Evolutionary conservation across 2,888 invertebrate genomes (phyloP).

Genomic region (Eristalis intricaria): DNA sequence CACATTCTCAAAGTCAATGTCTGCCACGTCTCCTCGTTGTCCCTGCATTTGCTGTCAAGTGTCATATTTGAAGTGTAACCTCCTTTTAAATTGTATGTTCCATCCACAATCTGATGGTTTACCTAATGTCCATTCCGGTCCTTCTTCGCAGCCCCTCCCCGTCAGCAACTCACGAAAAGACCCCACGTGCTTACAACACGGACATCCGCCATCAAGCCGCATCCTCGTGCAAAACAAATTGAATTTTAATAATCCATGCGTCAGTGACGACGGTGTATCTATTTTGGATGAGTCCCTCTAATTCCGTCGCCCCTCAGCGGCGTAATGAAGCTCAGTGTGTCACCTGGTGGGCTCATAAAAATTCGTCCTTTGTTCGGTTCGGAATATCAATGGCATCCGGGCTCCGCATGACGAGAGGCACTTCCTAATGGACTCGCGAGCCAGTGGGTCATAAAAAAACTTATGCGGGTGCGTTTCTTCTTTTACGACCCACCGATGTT

Average conservation of each 20-base stretch:
- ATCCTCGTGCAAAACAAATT: slow-evolving; percentile 37
- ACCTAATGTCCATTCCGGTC: too few species aligned
- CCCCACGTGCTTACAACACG: background rate
- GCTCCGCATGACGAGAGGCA: background rate
- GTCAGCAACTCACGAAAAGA: background rate
- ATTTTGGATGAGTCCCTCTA: slow-evolving; percentile 50
- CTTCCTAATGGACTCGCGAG: background rate
- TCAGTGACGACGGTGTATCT: slow-evolving; percentile 47
- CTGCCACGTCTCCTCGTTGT: too few species aligned
- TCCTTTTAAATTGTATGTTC: too few species aligned
- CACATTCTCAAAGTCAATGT: too few species aligned
- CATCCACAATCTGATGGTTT: too few species aligned
- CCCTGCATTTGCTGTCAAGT: too few species aligned
- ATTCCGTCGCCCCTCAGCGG: background rate
- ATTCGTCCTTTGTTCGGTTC: background rate
- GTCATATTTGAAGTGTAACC: too few species aligned
- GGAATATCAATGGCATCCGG: slow-evolving; percentile 3
- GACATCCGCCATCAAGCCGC: background rate
- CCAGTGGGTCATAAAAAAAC: slow-evolving; percentile 59
- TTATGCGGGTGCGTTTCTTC: slow-evolving; percentile 51
- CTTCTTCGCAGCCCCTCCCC: too few species aligned
- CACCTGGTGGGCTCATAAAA: slow-evolving; percentile 46
- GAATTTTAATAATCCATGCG: slow-evolving; percentile 67
- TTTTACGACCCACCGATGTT: slow-evolving; percentile 69
- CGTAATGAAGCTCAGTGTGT: slow-evolving; percentile 6